Evolutionary conservation across 2,888 invertebrate genomes (phyloP).

Genomic region (Ditylenchus weischeri): DNA sequence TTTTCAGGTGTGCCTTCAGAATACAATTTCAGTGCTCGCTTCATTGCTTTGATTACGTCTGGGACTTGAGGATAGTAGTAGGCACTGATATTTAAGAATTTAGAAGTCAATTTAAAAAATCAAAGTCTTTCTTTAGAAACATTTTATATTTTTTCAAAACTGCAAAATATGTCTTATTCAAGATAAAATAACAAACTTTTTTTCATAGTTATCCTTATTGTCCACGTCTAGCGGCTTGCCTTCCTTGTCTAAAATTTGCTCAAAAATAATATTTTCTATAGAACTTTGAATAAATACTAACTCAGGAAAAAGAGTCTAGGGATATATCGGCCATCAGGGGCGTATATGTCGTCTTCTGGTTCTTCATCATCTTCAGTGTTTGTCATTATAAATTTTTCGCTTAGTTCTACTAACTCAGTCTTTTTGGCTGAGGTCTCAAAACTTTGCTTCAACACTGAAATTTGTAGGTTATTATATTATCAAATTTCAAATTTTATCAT

Average conservation of each 20-base stretch:
- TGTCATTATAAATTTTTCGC: slow-evolving; percentile 60
- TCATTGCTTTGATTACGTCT: slow-evolving; percentile 40
- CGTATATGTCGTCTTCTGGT: slow-evolving; percentile 59
- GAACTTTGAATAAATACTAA: background rate
- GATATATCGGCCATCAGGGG: slow-evolving; percentile 60
- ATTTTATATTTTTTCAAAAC: too few species aligned
- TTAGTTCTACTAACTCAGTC: slow-evolving; percentile 59
- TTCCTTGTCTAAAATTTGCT: slow-evolving; percentile 52
- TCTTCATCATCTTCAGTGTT: slow-evolving; percentile 62
- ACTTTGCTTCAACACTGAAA: slow-evolving; percentile 45
- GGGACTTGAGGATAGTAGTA: slow-evolving; percentile 53
- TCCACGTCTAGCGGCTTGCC: slow-evolving; percentile 58
- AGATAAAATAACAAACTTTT: slow-evolving; percentile 11
- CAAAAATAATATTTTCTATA: too few species aligned
- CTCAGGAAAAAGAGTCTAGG: slow-evolving; percentile 36
- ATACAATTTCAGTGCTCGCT: slow-evolving; percentile 16
- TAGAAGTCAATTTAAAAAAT: too few species aligned
- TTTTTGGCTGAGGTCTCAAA: slow-evolving; percentile 51
- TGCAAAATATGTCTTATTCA: too few species aligned
- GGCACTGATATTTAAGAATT: slow-evolving; percentile 12
- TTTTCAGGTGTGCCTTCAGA: slow-evolving; percentile 5
- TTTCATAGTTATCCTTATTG: slow-evolving; percentile 56
- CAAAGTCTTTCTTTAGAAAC: too few species aligned
- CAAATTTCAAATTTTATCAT: too few species aligned
- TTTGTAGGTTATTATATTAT: background rate